A percentile compares a stretch with the other conserved stretches of the same genome.
Conservation (phyloP, 2,888 invertebrate species). For the Epinotia nisella region DNA sequence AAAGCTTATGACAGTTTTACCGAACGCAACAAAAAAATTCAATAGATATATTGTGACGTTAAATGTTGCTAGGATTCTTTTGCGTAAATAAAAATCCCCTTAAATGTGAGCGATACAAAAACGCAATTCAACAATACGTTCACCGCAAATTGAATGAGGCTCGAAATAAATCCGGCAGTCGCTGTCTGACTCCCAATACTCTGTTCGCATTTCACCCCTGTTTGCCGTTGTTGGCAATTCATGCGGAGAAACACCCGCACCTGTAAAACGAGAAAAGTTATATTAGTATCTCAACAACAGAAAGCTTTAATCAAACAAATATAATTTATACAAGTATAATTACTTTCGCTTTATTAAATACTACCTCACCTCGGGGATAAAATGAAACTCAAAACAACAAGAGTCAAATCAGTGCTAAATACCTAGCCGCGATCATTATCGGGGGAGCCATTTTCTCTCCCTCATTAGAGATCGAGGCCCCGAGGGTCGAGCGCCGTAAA, state of each 20-base stretch:
- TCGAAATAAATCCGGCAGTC: conserved; percentile 81
- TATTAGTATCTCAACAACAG: conserved; percentile 23
- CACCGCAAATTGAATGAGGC: conserved; percentile 82
- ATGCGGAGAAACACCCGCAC: conserved; percentile 65
- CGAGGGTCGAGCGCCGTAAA: conserved; percentile 73
- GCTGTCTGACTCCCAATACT: conserved; percentile 77
- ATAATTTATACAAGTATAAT: conserved; percentile 23
- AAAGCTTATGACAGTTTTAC: conserved; percentile 8
- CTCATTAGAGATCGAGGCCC: conserved; percentile 65
- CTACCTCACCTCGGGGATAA: conserved; percentile 7
- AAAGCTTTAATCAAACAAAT: conserved; percentile 23
- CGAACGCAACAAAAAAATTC: not conserved
- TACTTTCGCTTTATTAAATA: conserved; percentile 28
- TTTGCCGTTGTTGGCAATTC: conserved; percentile 71
- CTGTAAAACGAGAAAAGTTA: conserved; percentile 50
- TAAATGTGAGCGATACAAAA: conserved; percentile 68
- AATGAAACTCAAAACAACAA: conserved; percentile 45
- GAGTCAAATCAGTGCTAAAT: conserved; percentile 62
- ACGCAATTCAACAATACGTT: conserved; percentile 78
- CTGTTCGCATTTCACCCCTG: conserved; percentile 73
- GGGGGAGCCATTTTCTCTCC: conserved; percentile 62
- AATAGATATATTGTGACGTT: conserved; percentile 8
- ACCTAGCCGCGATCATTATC: conserved; percentile 65
- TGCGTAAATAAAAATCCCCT: conserved; percentile 61
- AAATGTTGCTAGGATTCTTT: conserved; percentile 50